Evolutionary conservation across 2,797 vertebrate species (phyloP), one percentile per base, ranked within the genome.

Genomic region (Lutjanus argentimaculatus): DNA sequence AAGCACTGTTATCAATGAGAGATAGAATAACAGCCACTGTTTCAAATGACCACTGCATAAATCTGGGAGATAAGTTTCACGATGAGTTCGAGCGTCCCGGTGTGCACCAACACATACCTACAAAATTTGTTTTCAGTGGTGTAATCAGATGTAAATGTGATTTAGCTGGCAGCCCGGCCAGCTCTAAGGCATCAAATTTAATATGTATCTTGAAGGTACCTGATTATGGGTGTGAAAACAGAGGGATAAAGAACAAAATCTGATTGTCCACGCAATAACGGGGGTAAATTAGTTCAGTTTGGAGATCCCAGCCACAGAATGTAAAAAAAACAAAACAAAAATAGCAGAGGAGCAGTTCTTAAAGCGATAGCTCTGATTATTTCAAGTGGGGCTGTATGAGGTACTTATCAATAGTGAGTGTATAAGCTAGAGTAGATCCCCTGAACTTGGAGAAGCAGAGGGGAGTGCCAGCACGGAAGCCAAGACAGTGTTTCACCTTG

Each of bases 111-210:
- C n/a, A 42, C 52, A 15, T 19, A 61, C 74, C 52, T 62, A 58
- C 13, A 40, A 76, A 25, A 72, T 61, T 14, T 52, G 42, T 46
- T 78, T 71, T 57, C 46, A 51, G 62, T 17, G 1, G 17, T 8
- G 49, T 84, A 79, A 84, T 85, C 63, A 76, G 66, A 76, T 76
- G 67, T 66, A 72, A 86, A 89, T 82, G 66, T 25, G 30, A 85
- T 89, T 87, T 63, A 42, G 67, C 56, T 52, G 49, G 59, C 68
- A 49, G 48, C 42, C 8, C 67, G 13, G 53, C 14, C 30, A 13
- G 40, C 67, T 80, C 46, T 0, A 5, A 57, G 48, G 25, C 36
- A 45, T 51, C 58, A 48, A 7, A 77, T 72, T 40, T 49, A 72
- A 76, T 89, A 55, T 52, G 48, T 19, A 59, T 74, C 58, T 62